phyloP scores from a whole-genome alignment of 2,888 invertebrate species.

The Platycheirus rosarum region DNA sequence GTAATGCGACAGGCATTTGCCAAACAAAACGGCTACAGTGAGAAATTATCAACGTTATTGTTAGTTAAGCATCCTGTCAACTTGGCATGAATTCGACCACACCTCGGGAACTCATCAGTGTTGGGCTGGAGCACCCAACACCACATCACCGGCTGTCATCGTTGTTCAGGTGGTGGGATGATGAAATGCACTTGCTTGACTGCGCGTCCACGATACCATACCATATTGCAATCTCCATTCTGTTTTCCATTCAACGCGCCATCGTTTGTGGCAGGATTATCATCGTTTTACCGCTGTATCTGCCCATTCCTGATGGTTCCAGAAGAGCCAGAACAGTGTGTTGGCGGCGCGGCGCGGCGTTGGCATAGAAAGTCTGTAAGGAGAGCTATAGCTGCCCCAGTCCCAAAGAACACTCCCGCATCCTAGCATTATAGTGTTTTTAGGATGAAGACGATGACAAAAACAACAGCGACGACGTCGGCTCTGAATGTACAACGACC shows the following conservation, averaged over 20 bases:
- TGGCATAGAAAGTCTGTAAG: conserved; percentile 18
- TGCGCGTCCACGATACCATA: conserved; percentile 42
- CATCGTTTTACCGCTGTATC: conserved; percentile 59
- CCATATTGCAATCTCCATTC: conserved; percentile 47
- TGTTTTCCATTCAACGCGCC: conserved; percentile 52
- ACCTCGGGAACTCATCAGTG: conserved; percentile 57
- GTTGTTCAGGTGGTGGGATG: conserved; percentile 21
- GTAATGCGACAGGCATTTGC: conserved; percentile 61
- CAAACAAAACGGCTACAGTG: conserved; percentile 62
- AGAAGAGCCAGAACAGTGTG: conserved; percentile 35
- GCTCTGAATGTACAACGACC: conserved; percentile 52
- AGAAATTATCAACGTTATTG: conserved; percentile 61
- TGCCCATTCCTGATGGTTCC: conserved; percentile 26
- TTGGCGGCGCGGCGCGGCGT: conserved; percentile 17
- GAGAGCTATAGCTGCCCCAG: conserved; percentile 25
- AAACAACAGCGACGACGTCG: conserved; percentile 13
- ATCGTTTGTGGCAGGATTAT: conserved; percentile 70
- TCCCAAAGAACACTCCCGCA: conserved; percentile 18
- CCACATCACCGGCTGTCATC: neutral
- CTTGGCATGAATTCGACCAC: conserved; percentile 42
- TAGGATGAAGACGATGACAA: conserved; percentile 25
- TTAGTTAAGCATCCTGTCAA: conserved; percentile 47
- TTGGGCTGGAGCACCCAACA: conserved; percentile 28
- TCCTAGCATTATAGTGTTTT: conserved; percentile 41
- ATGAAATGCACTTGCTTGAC: conserved; percentile 65